Evolutionary conservation across 2,888 invertebrate species (phyloP).

Genomic region (Lasioglossum figueresi): DNA sequence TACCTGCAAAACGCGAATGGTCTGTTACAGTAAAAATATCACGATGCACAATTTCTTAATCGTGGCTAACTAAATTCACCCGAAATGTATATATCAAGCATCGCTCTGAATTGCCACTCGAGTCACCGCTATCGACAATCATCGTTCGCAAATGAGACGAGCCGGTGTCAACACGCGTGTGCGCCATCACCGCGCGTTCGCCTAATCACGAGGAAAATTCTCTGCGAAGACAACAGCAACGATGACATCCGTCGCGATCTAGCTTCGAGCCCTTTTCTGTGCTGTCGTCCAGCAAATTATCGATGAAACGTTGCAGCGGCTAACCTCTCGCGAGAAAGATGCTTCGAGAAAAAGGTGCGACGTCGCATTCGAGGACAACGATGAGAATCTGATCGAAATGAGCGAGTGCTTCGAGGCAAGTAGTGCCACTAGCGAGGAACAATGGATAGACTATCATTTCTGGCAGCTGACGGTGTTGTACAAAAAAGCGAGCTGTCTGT

Average conservation of each 20-base stretch:
- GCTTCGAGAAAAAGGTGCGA: background rate
- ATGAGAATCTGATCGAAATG: conserved; percentile 34
- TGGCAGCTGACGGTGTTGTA: conserved; percentile 68
- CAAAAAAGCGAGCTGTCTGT: conserved; percentile 69
- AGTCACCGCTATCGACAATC: background rate
- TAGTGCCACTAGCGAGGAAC: conserved; percentile 14
- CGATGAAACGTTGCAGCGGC: background rate
- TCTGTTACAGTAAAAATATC: conserved; percentile 13
- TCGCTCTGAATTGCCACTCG: background rate
- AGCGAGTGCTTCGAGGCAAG: conserved; percentile 8
- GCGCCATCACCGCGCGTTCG: background rate
- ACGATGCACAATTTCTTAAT: background rate
- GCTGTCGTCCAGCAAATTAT: background rate
- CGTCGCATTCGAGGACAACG: background rate
- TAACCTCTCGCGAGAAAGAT: conserved; percentile 9
- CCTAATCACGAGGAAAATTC: background rate
- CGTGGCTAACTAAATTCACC: background rate
- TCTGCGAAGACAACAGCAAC: background rate
- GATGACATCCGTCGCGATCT: conserved; percentile 10
- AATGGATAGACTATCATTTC: conserved; percentile 68
- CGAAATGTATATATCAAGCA: background rate
- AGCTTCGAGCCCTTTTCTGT: background rate
- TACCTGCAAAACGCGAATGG: conserved; percentile 86
- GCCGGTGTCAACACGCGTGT: background rate
- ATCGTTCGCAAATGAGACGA: conserved; percentile 10